Evolutionary conservation across 2,888 invertebrate genomes (phyloP).

Genomic region (Drosophila pullipes): DNA sequence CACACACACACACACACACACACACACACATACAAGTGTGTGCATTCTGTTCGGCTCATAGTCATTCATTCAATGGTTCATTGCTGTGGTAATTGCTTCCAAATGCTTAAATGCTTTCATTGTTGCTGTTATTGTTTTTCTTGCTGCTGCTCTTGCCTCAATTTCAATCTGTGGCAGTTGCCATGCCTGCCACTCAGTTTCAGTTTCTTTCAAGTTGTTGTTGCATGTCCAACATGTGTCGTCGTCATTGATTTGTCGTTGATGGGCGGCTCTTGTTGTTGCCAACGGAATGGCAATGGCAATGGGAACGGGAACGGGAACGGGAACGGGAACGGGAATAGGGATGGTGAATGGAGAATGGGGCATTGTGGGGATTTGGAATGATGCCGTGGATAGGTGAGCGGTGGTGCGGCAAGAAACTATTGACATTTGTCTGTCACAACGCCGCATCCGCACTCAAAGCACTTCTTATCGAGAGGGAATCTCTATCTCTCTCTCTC

Average conservation of each 20-base stretch:
- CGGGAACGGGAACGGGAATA: background rate
- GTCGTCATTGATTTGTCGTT: conserved; percentile 81
- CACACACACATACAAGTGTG: conserved; percentile 21
- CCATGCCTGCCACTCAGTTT: conserved; percentile 53
- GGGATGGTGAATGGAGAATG: background rate
- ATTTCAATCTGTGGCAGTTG: conserved; percentile 37
- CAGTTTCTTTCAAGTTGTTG: conserved; percentile 55
- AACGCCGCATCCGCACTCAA: conserved; percentile 52
- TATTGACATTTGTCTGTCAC: conserved; percentile 78
- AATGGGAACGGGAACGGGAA: no score
- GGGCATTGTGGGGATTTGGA: background rate
- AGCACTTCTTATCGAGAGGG: conserved; percentile 19
- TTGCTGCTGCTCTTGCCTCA: conserved; percentile 27
- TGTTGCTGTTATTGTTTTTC: conserved; percentile 39
- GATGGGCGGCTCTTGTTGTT: conserved; percentile 67
- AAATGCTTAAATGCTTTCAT: conserved; percentile 80
- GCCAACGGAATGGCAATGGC: conserved; percentile 6
- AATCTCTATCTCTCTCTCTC: background rate
- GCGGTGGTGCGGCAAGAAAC: conserved; percentile 36
- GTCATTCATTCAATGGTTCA: conserved; percentile 77
- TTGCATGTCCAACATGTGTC: conserved; percentile 80
- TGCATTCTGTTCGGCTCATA: conserved; percentile 21
- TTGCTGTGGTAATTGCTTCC: conserved; percentile 82
- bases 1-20: conserved; percentile 17
- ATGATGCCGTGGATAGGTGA: background rate